These are phyloP conservation scores for Takifugu ocellatus DNA, from an alignment of 2,797 vertebrate genomes.

Conservation along the genomic window DNA sequence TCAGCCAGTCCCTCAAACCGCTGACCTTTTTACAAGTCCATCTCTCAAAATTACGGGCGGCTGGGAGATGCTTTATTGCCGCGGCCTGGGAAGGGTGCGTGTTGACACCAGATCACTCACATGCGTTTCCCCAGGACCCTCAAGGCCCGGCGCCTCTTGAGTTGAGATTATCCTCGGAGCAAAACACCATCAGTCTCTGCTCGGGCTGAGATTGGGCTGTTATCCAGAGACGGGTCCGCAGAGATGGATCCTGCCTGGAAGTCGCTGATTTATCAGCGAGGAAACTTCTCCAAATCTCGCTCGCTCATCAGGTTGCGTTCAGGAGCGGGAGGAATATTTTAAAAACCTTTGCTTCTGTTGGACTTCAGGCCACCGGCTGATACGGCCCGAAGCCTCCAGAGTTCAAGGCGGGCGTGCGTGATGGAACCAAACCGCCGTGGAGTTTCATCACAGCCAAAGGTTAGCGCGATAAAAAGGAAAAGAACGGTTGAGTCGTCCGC, in stretches of 20 bases:
- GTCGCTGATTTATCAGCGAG: too few relatives aligned
- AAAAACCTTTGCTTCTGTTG: too few relatives aligned
- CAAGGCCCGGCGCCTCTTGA: conserved; percentile 60
- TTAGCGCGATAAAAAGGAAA: conserved; percentile 47
- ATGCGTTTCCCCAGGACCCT: conserved; percentile 51
- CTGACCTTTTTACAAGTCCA: conserved; percentile 71
- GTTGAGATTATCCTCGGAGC: conserved; percentile 55
- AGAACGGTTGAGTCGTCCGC: conserved; percentile 42
- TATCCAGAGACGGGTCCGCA: conserved; percentile 13
- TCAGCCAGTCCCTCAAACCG: conserved; percentile 63
- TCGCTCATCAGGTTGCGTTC: too few relatives aligned
- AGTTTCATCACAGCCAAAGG: conserved; percentile 22
- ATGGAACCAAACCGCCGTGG: conserved; percentile 10
- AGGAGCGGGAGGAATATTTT: too few relatives aligned
- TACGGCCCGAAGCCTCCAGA: conserved; percentile 36
- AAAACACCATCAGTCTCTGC: conserved; percentile 42
- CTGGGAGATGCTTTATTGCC: conserved; percentile 65
- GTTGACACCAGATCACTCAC: conserved; percentile 69
- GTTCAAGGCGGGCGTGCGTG: conserved; percentile 22
- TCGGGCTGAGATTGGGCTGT: conserved; percentile 41
- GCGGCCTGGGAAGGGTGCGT: conserved; percentile 64
- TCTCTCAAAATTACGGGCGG: conserved; percentile 67
- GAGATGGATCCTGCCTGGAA: conserved; percentile 3
- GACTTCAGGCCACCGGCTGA: conserved; percentile 11
- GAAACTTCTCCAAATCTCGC: too few relatives aligned